A percentile compares a stretch with the other conserved stretches of the same genome.
Evolutionary conservation across 2,113 vertebrate genomes (phyloP).

Genomic region (Catharus bicknelli): DNA sequence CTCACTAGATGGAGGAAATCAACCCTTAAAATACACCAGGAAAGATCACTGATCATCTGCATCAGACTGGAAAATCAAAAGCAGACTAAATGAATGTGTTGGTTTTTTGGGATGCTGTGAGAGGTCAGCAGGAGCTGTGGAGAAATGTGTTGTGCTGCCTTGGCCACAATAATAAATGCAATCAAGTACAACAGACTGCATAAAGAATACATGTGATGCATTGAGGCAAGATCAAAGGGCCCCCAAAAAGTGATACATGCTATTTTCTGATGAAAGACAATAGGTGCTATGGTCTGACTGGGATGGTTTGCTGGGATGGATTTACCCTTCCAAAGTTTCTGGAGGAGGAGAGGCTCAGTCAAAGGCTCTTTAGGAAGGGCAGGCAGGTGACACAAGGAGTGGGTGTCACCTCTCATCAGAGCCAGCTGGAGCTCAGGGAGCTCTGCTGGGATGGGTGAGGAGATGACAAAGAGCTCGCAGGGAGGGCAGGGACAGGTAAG

Average conservation of each 20-base stretch:
- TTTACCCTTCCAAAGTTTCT: neutral
- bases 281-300: rapidly evolving
- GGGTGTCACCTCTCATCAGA: neutral
- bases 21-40: neutral
- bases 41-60: slow-evolving; percentile 27
- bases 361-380: too few relatives aligned
- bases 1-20: neutral
- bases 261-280: neutral
- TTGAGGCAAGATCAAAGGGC: neutral
- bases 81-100: neutral
- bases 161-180: neutral
- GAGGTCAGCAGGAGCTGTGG: neutral
- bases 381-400: neutral
- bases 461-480: neutral
- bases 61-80: slow-evolving; percentile 9
- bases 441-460: neutral
- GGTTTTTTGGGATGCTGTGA: neutral
- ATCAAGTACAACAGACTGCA: neutral
- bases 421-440: neutral
- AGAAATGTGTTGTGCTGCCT: neutral
- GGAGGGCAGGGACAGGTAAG: neutral
- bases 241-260: neutral
- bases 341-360: neutral
- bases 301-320: neutral
- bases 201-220: neutral